Percentiles rank a stretch among this genome's conserved stretches.
These are phyloP conservation scores for Hucho hucho DNA, from an alignment of 2,113 vertebrate species.

Conservation along the genomic window DNA sequence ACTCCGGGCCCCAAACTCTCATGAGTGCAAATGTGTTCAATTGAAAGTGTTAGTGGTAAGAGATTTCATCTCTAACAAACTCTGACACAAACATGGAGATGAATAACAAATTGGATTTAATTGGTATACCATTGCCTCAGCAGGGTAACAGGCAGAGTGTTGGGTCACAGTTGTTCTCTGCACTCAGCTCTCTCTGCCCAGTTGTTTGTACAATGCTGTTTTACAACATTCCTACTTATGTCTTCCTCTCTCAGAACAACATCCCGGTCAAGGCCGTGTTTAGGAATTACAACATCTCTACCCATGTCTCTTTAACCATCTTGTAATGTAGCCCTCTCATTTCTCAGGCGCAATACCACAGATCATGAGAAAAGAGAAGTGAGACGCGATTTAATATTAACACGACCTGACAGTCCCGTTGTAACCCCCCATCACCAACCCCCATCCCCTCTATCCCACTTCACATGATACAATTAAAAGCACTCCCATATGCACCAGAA, in stretches of 20 bases:
- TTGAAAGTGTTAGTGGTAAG: neutral
- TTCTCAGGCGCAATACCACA: conserved; percentile 34
- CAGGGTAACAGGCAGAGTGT: neutral
- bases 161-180: neutral
- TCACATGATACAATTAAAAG: conserved; percentile 18
- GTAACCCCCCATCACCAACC: conserved; percentile 59
- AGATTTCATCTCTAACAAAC: neutral
- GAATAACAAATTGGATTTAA: neutral
- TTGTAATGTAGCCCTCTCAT: conserved; percentile 38
- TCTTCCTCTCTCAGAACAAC: conserved; percentile 20
- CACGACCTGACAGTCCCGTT: conserved; percentile 77
- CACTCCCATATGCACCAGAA: conserved; percentile 82
- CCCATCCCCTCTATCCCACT: neutral
- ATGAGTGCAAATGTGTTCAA: too few relatives aligned
- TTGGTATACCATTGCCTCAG: neutral
- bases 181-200: too few relatives aligned
- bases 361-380: conserved; percentile 63
- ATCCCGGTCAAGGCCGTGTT: conserved; percentile 28
- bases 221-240: conserved; percentile 27
- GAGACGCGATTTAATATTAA: conserved; percentile 75
- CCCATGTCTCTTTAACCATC: conserved; percentile 43
- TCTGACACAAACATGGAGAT: neutral
- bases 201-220: neutral
- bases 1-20: too few relatives aligned
- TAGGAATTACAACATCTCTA: conserved; percentile 34